Base-by-base conservation (phyloP, 1,140 invertebrate genomes). In the Nylanderia fulva region DNA sequence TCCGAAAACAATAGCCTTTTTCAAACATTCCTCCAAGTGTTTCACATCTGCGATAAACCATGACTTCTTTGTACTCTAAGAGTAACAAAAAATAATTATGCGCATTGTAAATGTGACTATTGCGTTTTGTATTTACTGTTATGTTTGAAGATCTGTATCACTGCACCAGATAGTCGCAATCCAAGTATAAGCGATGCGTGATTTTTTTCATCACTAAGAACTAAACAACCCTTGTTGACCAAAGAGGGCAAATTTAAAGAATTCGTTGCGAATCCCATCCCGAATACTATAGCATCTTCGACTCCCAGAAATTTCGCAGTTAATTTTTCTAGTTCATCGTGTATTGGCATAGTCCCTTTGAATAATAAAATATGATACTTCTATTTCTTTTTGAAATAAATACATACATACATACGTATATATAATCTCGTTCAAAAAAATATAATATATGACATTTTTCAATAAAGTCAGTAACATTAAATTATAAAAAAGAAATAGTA, bases 251-350 rank as follows among this genome's bases (percentile, higher is more conserved):
- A 95, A 93, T 99, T 99, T 82, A 99, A 96, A 0, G 98, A 96
- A 95, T 99, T 99, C 1, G 99, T 99, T 29, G 98, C 99, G 95
- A 99, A 99, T 6, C 99, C 99, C 99, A 99, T 99, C 58, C 98
- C 98, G 94, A 99, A 98, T 13, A 98, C 98, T 82, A 99, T 98
- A 4, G 98, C 98, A 86, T 97, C 98, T 93, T 99, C 99, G 0
- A 98, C 97, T 21, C 98, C 98, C n/a, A 99, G 92, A 96, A 98
- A 99, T 89, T 96, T 95, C 0, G 99, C 98, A 0, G 98, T 97
- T 45, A 98, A 92, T 64, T 95, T 93, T 95, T 99, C 99, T 58
- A 99, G 95, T 91, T 99, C 96, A 0, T 95, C 90, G 88, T 99
- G 98, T 88, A 98, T 95, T 61, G 96, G 87, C 96, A 96, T 90